These are phyloP conservation scores for Drosophila baimaii DNA, from an alignment of 1,140 invertebrate species.

Conservation along the genomic window DNA sequence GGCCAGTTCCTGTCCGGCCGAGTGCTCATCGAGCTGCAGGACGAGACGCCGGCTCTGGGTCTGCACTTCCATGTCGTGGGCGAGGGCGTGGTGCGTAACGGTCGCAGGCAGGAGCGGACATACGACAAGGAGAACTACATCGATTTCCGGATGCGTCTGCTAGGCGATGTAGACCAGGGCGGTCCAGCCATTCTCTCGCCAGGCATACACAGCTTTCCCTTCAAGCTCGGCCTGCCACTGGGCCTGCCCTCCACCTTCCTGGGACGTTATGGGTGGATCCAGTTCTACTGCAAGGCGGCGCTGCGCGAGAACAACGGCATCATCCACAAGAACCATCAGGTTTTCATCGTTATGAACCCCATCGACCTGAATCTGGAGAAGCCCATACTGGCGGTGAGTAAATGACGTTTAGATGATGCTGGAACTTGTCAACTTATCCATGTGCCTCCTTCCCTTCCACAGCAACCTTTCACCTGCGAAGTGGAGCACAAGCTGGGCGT, in stretches of 20 bases:
- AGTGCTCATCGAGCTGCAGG: constrained; percentile 95
- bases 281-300: constrained; percentile 97
- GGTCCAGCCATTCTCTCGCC: constrained; percentile 92
- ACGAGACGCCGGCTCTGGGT: constrained; percentile 95
- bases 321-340: constrained; percentile 97
- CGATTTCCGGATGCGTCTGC: constrained; percentile 95
- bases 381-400: constrained; percentile 92
- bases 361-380: constrained; percentile 97
- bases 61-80: constrained; percentile 97
- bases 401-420: background rate
- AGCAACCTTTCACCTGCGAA: constrained; percentile 96
- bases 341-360: constrained; percentile 98
- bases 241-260: constrained; percentile 96
- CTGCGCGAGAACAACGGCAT: constrained; percentile 94
- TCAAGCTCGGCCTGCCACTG: constrained; percentile 95
- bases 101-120: constrained; percentile 90
- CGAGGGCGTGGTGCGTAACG: constrained; percentile 93
- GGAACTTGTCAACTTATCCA: background rate
- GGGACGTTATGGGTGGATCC: constrained; percentile 97
- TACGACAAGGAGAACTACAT: constrained; percentile 97
- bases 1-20: constrained; percentile 95
- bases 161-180: constrained; percentile 93
- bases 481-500: constrained; percentile 94
- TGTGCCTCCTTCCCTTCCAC: background rate
- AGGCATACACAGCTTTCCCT: constrained; percentile 97